Evolutionary conservation across 1,140 invertebrate genomes (phyloP).

Genomic region (Phymastichus coffea): DNA sequence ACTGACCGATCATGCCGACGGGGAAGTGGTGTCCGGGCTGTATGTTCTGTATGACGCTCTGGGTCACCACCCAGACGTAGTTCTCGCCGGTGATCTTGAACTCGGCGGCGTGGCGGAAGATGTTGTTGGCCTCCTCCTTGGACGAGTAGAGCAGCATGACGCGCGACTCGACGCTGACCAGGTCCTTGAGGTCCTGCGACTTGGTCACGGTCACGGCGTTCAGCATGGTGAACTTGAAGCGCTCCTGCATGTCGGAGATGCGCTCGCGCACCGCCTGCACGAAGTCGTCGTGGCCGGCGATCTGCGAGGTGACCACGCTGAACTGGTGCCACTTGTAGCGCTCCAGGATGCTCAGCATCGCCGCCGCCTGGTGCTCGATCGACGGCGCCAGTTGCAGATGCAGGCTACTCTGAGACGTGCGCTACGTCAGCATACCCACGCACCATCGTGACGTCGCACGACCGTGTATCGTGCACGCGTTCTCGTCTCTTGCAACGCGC

Average conservation of each 20-base stretch:
- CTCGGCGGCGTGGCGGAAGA: slow-evolving; percentile 77
- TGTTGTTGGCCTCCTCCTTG: slow-evolving; percentile 80
- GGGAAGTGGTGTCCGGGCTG: slow-evolving; percentile 83
- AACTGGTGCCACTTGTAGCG: slow-evolving; percentile 97
- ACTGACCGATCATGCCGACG: slow-evolving; percentile 88
- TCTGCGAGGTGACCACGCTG: slow-evolving; percentile 88
- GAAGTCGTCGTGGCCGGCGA: slow-evolving; percentile 93
- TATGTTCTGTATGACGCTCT: slow-evolving; percentile 82
- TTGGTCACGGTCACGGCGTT: slow-evolving; percentile 80
- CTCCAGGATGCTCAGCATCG: slow-evolving; percentile 89
- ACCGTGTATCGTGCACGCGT: too few relatives aligned
- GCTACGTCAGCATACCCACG: slow-evolving; percentile 30
- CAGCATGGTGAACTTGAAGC: slow-evolving; percentile 87
- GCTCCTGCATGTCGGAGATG: slow-evolving; percentile 79
- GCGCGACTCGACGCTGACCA: slow-evolving; percentile 88
- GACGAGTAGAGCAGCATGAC: slow-evolving; percentile 93
- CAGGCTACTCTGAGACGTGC: slow-evolving; percentile 79
- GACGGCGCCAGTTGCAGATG: slow-evolving; percentile 91
- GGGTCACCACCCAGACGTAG: slow-evolving; percentile 96
- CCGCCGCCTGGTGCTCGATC: slow-evolving; percentile 88
- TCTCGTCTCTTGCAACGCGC: too few relatives aligned
- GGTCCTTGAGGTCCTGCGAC: slow-evolving; percentile 61
- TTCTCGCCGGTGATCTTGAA: slow-evolving; percentile 89
- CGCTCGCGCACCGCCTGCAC: slow-evolving; percentile 87
- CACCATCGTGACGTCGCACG: background rate